These are phyloP conservation scores for Acanthopagrus latus DNA, from an alignment of 2,797 vertebrate species.

Conservation along the genomic window DNA sequence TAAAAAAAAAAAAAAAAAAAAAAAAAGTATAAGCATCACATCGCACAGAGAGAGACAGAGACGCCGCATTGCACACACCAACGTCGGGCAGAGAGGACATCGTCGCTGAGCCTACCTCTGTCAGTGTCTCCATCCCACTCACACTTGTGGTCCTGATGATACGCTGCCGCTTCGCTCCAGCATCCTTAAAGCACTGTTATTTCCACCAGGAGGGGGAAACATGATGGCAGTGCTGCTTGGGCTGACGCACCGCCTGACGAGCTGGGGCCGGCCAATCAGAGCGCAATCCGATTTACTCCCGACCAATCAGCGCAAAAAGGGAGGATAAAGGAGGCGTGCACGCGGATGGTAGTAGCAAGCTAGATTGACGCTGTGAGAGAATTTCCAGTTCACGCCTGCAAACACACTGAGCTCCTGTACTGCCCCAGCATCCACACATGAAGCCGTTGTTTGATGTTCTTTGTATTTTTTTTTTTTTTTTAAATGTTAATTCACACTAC, in stretches of 20 bases:
- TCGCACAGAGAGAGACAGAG: background rate
- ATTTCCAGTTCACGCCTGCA: constrained; percentile 62
- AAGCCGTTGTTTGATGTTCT: no score
- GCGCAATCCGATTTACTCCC: constrained; percentile 50
- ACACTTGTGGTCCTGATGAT: constrained; percentile 72
- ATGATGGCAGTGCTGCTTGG: constrained; percentile 57
- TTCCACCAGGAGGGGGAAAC: constrained; percentile 47
- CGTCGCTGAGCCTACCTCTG: constrained; percentile 70
- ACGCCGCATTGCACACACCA: background rate
- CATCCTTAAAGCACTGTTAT: constrained; percentile 75
- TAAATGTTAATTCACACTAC: no score
- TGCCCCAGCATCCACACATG: background rate
- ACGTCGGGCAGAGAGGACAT: background rate
- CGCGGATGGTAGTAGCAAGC: constrained; percentile 73
- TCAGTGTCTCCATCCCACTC: constrained; percentile 73
- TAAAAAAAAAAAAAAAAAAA: no score
- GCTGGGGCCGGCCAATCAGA: constrained; percentile 72
- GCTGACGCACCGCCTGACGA: constrained; percentile 61
- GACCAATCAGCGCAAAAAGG: constrained; percentile 74
- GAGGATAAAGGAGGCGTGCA: constrained; percentile 33
- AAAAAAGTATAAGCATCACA: constrained; percentile 42
- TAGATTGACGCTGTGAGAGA: constrained; percentile 83
- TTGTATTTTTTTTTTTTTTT: no score
- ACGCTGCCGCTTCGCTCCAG: constrained; percentile 68
- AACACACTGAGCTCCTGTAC: background rate